Conservation (phyloP, 2,888 invertebrate species). For the Tridacna crocea region DNA sequence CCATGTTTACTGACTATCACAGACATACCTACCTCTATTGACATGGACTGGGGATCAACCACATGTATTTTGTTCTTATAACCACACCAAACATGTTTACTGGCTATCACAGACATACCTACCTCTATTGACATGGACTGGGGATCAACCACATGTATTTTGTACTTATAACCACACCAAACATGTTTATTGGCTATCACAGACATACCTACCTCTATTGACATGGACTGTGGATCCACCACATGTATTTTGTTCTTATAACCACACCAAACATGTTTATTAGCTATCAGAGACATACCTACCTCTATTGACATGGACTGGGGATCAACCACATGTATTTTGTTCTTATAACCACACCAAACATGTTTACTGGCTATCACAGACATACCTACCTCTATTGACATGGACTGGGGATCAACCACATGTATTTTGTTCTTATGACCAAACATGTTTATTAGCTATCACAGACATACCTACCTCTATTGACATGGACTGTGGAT, state of each 20-base stretch:
- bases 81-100: slow-evolving; percentile 95
- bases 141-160: slow-evolving; percentile 97
- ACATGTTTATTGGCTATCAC: slow-evolving; percentile 92
- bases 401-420: slow-evolving; percentile 93
- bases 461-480: too few relatives aligned
- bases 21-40: slow-evolving; percentile 90
- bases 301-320: slow-evolving; percentile 90
- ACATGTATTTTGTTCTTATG: slow-evolving; percentile 98
- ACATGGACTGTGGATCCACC: slow-evolving; percentile 93
- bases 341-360: slow-evolving; percentile 99
- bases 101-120: slow-evolving; percentile 95
- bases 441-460: slow-evolving; percentile 93
- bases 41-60: slow-evolving; percentile 93
- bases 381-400: too few relatives aligned
- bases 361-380: slow-evolving; percentile 90
- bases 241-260: slow-evolving; percentile 98
- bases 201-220: slow-evolving; percentile 90
- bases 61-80: slow-evolving; percentile 98
- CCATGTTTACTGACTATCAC: slow-evolving; percentile 92
- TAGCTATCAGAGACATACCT: slow-evolving; percentile 95
- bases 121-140: slow-evolving; percentile 89
- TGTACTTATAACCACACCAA: slow-evolving; percentile 99
- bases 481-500: slow-evolving; percentile 93
- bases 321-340: slow-evolving; percentile 97
- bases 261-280: slow-evolving; percentile 95